Evolutionary conservation across 2,888 invertebrate genomes (phyloP).

Genomic region (Tinea trinotella): DNA sequence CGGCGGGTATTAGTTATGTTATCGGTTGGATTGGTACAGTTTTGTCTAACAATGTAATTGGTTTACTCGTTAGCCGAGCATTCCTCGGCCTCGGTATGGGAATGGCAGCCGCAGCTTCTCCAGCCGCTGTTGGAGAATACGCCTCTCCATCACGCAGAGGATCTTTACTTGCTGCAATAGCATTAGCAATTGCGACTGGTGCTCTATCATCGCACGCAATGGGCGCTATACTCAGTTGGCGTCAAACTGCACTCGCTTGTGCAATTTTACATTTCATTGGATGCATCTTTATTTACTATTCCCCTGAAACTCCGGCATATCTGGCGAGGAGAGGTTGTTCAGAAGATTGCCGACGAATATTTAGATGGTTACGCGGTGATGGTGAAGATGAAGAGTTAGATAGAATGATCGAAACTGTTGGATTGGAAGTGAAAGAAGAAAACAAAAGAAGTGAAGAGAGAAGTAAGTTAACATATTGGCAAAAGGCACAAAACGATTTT

Average conservation of each 20-base stretch:
- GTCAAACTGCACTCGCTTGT: conserved; percentile 58
- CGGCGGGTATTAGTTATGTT: conserved; percentile 51
- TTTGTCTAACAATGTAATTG: conserved; percentile 38
- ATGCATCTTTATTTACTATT: conserved; percentile 40
- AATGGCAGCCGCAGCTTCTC: conserved; percentile 55
- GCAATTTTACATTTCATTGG: conserved; percentile 52
- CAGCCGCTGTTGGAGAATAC: conserved; percentile 67
- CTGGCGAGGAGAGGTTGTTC: conserved; percentile 66
- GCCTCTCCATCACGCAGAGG: conserved; percentile 71
- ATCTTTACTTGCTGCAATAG: conserved; percentile 66
- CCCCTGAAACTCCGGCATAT: conserved; percentile 77
- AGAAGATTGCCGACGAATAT: conserved; percentile 64
- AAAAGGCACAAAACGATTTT: not conserved
- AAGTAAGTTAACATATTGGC: not conserved
- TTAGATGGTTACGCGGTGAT: conserved; percentile 70
- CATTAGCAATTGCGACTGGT: conserved; percentile 69
- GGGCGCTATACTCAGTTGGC: conserved; percentile 73
- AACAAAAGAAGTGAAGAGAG: not conserved
- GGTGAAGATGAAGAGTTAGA: conserved; percentile 44
- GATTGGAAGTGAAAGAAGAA: conserved; percentile 32
- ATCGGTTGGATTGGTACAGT: conserved; percentile 67
- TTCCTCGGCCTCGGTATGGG: conserved; percentile 64
- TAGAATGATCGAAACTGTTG: conserved; percentile 40
- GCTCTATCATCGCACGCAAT: conserved; percentile 71
- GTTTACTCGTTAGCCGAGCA: conserved; percentile 37